Conservation (phyloP, 1,140 invertebrate genomes). For the Dolichoris vasculosae region DNA sequence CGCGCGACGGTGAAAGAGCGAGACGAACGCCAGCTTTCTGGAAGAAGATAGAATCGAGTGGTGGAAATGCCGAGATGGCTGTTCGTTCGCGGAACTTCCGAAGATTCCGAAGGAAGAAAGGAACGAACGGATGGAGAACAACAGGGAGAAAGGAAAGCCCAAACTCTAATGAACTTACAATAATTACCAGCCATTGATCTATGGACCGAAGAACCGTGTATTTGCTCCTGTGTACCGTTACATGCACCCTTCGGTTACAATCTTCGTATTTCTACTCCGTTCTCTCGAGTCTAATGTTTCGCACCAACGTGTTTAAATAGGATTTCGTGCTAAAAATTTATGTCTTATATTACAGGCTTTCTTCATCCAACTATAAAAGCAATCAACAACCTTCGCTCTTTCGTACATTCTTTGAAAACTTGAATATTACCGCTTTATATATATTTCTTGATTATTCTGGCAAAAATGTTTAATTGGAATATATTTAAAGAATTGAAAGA, state of each 20-base stretch:
- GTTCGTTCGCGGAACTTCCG: constrained; percentile 29
- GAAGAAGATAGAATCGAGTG: constrained; percentile 4
- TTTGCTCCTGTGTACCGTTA: constrained; percentile 19
- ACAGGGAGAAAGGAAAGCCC: constrained; percentile 42
- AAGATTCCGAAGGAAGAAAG: constrained; percentile 23
- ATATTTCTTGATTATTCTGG: too few species aligned
- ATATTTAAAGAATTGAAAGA: too few species aligned
- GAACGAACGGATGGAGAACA: constrained; percentile 47
- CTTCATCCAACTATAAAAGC: neutral
- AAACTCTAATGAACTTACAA: constrained; percentile 74
- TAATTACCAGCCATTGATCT: constrained; percentile 75
- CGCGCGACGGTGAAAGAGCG: constrained; percentile 57
- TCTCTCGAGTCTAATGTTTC: constrained; percentile 22
- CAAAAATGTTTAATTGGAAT: too few species aligned
- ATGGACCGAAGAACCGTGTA: constrained; percentile 69
- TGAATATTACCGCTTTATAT: too few species aligned
- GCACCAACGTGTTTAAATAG: constrained; percentile 17
- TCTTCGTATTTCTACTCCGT: constrained; percentile 17
- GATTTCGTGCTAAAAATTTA: constrained; percentile 37
- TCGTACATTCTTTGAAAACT: neutral
- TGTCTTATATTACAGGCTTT: neutral
- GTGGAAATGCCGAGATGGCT: neutral
- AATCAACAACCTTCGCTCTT: neutral
- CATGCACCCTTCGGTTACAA: constrained; percentile 20
- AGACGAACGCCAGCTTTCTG: constrained; percentile 7